Evolutionary conservation across 1,140 invertebrate genomes (phyloP).

Genomic region (Scylla paramamosain): DNA sequence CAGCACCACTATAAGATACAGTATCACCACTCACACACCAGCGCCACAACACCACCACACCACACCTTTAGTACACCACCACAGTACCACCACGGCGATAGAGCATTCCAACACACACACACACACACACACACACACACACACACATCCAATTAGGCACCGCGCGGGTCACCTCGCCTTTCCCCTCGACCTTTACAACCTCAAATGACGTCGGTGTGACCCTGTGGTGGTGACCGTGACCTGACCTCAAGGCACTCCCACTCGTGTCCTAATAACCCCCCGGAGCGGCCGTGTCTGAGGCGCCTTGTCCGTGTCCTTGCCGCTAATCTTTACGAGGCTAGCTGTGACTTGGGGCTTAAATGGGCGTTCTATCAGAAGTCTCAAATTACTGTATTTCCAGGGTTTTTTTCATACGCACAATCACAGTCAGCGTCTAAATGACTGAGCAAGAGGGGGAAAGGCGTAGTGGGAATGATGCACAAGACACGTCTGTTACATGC

Average conservation of each 20-base stretch:
- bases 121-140: slow-evolving; percentile 20
- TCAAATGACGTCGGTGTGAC: background rate
- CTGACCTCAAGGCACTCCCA: background rate
- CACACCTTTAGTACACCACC: background rate
- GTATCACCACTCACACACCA: background rate
- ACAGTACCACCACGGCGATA: background rate
- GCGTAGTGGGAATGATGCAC: background rate
- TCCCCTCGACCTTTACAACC: background rate
- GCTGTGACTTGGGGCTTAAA: background rate
- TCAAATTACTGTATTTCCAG: slow-evolving; percentile 14
- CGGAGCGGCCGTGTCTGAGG: background rate
- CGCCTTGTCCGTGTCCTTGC: slow-evolving; percentile 28
- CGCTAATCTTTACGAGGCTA: background rate
- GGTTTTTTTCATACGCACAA: background rate
- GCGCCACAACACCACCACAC: background rate
- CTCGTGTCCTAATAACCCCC: slow-evolving; percentile 4
- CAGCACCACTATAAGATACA: background rate
- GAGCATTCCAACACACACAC: background rate
- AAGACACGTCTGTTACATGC: background rate
- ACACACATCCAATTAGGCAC: slow-evolving; percentile 32
- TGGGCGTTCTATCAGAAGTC: background rate
- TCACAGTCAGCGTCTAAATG: background rate
- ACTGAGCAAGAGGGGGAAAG: background rate
- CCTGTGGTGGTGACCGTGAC: slow-evolving; percentile 31
- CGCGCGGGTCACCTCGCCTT: background rate